These are phyloP conservation scores for Drymodes brunneopygia DNA, from an alignment of 2,113 vertebrate genomes.

Conservation along the genomic window DNA sequence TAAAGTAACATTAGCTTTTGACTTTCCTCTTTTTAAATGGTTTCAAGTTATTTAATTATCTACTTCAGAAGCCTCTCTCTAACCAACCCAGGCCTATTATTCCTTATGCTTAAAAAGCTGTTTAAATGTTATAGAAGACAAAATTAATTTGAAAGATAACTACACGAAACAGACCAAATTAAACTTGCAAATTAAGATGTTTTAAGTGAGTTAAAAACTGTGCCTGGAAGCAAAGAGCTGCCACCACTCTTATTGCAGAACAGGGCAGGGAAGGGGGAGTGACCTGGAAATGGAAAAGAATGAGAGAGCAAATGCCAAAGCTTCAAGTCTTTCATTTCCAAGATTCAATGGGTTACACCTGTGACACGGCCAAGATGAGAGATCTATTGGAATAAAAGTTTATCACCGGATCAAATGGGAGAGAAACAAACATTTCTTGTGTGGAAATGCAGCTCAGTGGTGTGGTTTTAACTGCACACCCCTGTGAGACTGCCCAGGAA, in stretches of 20 bases:
- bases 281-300: neutral
- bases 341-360: neutral
- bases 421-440: neutral
- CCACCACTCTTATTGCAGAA: neutral
- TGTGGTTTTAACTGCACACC: neutral
- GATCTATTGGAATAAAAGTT: neutral
- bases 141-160: constrained; percentile 51
- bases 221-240: constrained; percentile 37
- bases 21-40: neutral
- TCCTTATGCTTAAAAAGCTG: constrained; percentile 12
- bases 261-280: neutral
- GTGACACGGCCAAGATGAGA: neutral
- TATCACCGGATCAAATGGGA: neutral
- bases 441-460: neutral
- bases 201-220: constrained; percentile 36
- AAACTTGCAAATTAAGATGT: constrained; percentile 56
- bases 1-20: neutral
- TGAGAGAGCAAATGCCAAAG: neutral
- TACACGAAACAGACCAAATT: constrained; percentile 31
- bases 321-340: neutral
- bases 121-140: constrained; percentile 12
- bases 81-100: neutral
- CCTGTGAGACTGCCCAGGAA: neutral
- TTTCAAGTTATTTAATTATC: constrained; percentile 39
- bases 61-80: neutral